Conservation (phyloP, 2,888 invertebrate genomes). For the Lomographa bimaculata region DNA sequence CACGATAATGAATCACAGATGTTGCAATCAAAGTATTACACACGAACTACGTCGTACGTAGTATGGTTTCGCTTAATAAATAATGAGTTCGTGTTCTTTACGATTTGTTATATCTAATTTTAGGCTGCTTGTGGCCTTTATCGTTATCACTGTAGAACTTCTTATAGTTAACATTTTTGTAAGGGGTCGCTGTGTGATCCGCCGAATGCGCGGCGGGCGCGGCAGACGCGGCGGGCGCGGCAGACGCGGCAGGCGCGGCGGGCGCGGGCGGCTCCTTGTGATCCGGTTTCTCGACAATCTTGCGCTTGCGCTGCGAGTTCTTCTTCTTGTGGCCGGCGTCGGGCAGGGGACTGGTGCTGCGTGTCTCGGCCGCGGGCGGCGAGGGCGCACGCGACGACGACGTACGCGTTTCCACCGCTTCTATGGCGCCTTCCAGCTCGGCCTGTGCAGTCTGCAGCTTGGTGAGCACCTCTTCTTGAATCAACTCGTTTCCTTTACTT, state of each 20-base stretch:
- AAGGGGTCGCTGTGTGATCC: too few species aligned
- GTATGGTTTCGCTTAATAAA: constrained; percentile 29
- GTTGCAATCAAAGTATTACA: too few species aligned
- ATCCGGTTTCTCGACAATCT: constrained; percentile 42
- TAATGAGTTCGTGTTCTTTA: constrained; percentile 43
- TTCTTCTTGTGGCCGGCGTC: too few species aligned
- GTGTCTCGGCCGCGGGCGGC: constrained; percentile 1
- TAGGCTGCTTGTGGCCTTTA: constrained; percentile 53
- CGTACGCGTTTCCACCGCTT: too few species aligned
- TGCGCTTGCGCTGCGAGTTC: constrained; percentile 47
- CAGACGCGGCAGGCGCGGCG: too few species aligned
- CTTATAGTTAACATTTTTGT: constrained; percentile 58
- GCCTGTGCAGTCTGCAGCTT: constrained; percentile 52
- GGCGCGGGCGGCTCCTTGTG: too few species aligned
- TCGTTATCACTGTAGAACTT: constrained; percentile 57
- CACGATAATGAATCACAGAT: too few species aligned
- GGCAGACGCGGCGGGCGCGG: too few species aligned
- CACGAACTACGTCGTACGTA: constrained; percentile 13
- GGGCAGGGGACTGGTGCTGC: too few species aligned
- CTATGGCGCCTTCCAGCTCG: background rate
- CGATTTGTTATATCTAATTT: constrained; percentile 58
- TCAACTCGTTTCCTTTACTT: constrained; percentile 56
- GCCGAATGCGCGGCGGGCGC: too few species aligned
- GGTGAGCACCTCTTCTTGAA: constrained; percentile 55
- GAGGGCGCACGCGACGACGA: too few species aligned